Evolutionary conservation across 2,888 invertebrate species (phyloP).

Genomic region (Epinotia brunnichana): DNA sequence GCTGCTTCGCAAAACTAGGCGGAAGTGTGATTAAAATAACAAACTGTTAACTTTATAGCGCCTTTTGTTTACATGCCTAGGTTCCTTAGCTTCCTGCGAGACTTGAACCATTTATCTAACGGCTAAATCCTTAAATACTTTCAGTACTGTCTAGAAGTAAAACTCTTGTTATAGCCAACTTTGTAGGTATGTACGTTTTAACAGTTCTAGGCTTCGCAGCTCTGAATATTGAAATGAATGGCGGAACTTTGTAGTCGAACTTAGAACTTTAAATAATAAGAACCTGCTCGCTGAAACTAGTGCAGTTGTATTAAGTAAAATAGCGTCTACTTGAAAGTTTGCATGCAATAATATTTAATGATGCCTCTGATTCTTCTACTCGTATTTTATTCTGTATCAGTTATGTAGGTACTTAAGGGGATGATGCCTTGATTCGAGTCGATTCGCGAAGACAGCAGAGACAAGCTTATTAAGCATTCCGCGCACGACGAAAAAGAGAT

Average conservation of each 20-base stretch:
- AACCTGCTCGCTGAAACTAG: slow-evolving; percentile 60
- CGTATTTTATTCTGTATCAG: not conserved
- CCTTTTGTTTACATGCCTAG: slow-evolving; percentile 32
- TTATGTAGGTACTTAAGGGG: not conserved
- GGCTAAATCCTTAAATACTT: slow-evolving; percentile 51
- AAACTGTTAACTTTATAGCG: slow-evolving; percentile 31
- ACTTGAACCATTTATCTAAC: slow-evolving; percentile 40
- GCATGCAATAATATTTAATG: slow-evolving; percentile 49
- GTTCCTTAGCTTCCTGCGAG: slow-evolving; percentile 22
- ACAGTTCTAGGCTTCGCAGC: slow-evolving; percentile 60
- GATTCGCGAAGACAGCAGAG: too few relatives aligned
- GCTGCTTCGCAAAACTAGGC: slow-evolving; percentile 12
- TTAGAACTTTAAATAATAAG: slow-evolving; percentile 72
- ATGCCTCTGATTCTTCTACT: slow-evolving; percentile 30
- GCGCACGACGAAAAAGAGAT: too few relatives aligned
- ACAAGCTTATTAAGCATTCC: too few relatives aligned
- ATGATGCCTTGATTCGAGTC: too few relatives aligned
- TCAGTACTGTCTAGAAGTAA: slow-evolving; percentile 52
- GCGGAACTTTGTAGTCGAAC: slow-evolving; percentile 67
- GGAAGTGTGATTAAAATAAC: slow-evolving; percentile 28
- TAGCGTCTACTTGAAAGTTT: slow-evolving; percentile 56
- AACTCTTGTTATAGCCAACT: slow-evolving; percentile 59
- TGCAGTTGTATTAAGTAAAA: slow-evolving; percentile 69
- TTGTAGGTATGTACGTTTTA: slow-evolving; percentile 46
- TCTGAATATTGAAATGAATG: slow-evolving; percentile 75